These are phyloP conservation scores for Atrina japonica DNA, from an alignment of 2,888 invertebrate genomes.

Conservation along the genomic window DNA sequence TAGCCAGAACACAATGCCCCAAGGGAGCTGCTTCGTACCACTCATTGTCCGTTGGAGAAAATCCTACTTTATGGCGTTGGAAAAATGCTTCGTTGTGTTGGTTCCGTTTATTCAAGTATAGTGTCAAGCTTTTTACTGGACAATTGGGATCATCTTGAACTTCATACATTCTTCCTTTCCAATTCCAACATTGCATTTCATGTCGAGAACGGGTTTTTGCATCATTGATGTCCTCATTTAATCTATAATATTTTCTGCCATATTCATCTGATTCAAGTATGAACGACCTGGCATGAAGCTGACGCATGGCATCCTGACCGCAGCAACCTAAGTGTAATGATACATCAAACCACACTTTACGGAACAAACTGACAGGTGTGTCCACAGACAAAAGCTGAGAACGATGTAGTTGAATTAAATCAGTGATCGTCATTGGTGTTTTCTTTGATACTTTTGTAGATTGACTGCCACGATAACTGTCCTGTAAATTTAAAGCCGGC, in stretches of 20 bases:
- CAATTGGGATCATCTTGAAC: conserved; percentile 35
- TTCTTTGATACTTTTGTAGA: conserved; percentile 26
- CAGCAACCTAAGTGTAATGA: conserved; percentile 39
- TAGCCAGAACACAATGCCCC: conserved; percentile 45
- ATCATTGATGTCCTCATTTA: conserved; percentile 29
- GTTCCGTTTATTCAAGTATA: conserved; percentile 49
- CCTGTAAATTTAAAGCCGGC: conserved; percentile 17
- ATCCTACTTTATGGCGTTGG: conserved; percentile 42
- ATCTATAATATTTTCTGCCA: conserved; percentile 36
- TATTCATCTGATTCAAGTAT: conserved; percentile 38
- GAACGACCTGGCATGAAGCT: conserved; percentile 30
- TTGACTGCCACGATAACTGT: conserved; percentile 22
- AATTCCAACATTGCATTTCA: conserved; percentile 47
- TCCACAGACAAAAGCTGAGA: conserved; percentile 27
- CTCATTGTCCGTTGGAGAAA: not conserved
- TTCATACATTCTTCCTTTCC: conserved; percentile 48
- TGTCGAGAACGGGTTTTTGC: conserved; percentile 33
- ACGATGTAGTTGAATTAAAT: conserved; percentile 22
- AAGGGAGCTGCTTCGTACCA: conserved; percentile 49
- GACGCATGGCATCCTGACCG: conserved; percentile 40
- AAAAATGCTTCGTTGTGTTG: conserved; percentile 46
- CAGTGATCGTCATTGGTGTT: conserved; percentile 37
- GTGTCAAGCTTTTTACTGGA: conserved; percentile 45
- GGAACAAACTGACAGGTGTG: conserved; percentile 36
- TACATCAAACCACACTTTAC: conserved; percentile 43